Evolutionary conservation across 2,888 invertebrate genomes (phyloP).

Genomic region (Catocala fraxini): DNA sequence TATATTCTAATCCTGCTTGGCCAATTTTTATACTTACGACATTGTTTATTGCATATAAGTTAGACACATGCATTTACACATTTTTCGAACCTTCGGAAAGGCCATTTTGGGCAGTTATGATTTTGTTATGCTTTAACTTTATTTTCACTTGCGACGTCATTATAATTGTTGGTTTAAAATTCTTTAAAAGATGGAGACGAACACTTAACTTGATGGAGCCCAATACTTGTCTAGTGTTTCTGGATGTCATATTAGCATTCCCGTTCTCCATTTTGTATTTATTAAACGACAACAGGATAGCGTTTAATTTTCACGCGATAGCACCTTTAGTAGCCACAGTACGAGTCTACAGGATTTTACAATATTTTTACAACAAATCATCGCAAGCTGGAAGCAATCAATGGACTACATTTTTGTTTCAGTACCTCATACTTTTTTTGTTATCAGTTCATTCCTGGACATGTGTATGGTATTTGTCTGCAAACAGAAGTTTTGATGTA

Average conservation of each 20-base stretch:
- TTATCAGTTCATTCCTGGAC: slow-evolving; percentile 81
- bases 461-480: slow-evolving; percentile 81
- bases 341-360: slow-evolving; percentile 77
- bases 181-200: slow-evolving; percentile 79
- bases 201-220: slow-evolving; percentile 82
- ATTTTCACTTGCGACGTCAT: slow-evolving; percentile 73
- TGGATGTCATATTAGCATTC: slow-evolving; percentile 73
- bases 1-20: slow-evolving; percentile 77
- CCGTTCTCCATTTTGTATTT: slow-evolving; percentile 77
- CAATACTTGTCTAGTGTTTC: slow-evolving; percentile 64
- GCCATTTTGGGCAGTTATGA: slow-evolving; percentile 65
- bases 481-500: slow-evolving; percentile 72
- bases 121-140: slow-evolving; percentile 69
- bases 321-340: slow-evolving; percentile 75
- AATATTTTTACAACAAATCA: slow-evolving; percentile 77
- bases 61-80: slow-evolving; percentile 77
- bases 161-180: slow-evolving; percentile 74
- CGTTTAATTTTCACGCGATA: slow-evolving; percentile 69
- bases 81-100: slow-evolving; percentile 63
- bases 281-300: slow-evolving; percentile 44
- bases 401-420: slow-evolving; percentile 82
- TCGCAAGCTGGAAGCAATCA: slow-evolving; percentile 82
- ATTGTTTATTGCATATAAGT: slow-evolving; percentile 71
- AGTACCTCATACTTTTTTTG: slow-evolving; percentile 79
- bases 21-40: slow-evolving; percentile 71